phyloP scores from a whole-genome alignment of 2,113 vertebrate genomes.

The Colaptes auratus region DNA sequence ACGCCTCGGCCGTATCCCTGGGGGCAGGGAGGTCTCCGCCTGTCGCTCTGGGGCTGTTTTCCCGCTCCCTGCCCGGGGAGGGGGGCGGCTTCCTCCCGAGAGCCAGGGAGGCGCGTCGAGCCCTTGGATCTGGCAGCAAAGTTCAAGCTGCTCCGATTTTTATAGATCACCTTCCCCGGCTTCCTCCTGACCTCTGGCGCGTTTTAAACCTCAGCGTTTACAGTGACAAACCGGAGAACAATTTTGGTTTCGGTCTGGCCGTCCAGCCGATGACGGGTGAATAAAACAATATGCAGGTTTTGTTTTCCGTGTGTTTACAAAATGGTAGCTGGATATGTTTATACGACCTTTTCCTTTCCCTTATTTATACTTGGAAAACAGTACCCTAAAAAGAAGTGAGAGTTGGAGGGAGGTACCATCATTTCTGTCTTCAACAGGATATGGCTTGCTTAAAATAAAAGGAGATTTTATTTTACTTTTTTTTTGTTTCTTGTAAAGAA shows the following conservation, averaged over 20 bases:
- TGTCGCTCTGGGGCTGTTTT: background rate
- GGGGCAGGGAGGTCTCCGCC: background rate
- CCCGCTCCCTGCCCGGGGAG: background rate
- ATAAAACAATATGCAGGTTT: background rate
- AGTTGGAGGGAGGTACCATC: background rate
- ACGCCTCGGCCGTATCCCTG: background rate
- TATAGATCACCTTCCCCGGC: background rate
- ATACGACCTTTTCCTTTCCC: background rate
- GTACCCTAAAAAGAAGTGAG: background rate
- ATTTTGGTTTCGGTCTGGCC: accelerated
- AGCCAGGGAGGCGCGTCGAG: background rate
- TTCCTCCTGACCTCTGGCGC: background rate
- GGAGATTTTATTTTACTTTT: background rate
- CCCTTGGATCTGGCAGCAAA: accelerated
- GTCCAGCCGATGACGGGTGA: background rate
- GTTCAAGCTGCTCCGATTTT: accelerated
- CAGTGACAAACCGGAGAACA: accelerated
- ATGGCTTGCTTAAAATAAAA: background rate
- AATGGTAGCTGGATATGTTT: background rate
- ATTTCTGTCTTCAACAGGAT: background rate
- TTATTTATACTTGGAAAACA: background rate
- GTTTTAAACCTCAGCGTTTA: accelerated
- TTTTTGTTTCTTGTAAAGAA: background rate
- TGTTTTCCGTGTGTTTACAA: background rate
- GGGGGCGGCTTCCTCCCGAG: background rate